Evolutionary conservation across 1,140 invertebrate genomes (phyloP).

Genomic region (Pogonomyrmex californicus): DNA sequence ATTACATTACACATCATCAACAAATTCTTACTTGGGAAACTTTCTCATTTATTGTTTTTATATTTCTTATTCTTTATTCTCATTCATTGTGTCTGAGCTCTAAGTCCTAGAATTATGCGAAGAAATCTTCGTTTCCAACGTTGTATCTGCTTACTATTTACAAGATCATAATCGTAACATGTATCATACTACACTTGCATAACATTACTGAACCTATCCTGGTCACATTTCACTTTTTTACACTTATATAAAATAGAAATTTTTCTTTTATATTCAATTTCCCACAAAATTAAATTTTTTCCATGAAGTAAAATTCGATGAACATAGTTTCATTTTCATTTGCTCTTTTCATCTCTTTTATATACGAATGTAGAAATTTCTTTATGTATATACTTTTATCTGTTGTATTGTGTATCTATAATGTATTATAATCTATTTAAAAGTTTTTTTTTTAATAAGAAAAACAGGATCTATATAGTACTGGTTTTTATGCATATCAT

Average conservation of each 20-base stretch:
- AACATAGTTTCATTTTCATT: not conserved
- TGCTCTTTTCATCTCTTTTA: not conserved
- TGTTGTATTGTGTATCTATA: too few species aligned
- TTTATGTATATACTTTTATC: not conserved
- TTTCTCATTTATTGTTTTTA: too few species aligned
- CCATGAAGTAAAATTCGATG: not conserved
- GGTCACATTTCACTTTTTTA: not conserved
- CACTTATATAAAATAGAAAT: conserved; percentile 7
- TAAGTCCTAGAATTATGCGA: not conserved
- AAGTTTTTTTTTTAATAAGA: not conserved
- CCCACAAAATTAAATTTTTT: conserved; percentile 4
- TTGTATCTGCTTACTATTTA: conserved; percentile 61
- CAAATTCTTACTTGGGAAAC: too few species aligned
- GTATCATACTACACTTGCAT: not conserved
- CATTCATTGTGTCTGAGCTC: too few species aligned
- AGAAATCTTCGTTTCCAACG: not conserved
- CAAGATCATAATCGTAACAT: not conserved
- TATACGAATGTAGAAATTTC: conserved; percentile 2
- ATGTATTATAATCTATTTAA: not conserved
- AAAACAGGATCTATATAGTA: not conserved
- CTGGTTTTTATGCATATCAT: not conserved
- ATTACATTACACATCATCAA: too few species aligned
- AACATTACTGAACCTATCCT: conserved; percentile 41
- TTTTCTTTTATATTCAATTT: not conserved
- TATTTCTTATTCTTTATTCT: too few species aligned